Conservation (phyloP, 2,797 vertebrate species). For the Channa striata region DNA sequence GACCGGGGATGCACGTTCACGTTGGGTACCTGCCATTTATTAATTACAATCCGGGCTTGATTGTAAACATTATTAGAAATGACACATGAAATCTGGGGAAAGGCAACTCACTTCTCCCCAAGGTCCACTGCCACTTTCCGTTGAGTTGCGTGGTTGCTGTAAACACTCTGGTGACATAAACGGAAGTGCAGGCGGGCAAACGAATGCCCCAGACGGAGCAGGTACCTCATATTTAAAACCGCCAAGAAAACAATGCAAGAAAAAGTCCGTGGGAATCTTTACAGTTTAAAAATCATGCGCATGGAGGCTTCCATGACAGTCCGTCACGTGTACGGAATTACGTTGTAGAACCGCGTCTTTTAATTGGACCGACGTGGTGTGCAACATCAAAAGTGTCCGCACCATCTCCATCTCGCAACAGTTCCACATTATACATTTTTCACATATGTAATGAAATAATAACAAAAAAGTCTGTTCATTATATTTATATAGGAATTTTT, state of each 20-base stretch:
- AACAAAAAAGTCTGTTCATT: no score
- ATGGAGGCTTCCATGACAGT: conserved; percentile 73
- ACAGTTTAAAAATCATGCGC: conserved; percentile 6
- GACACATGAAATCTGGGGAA: conserved; percentile 3
- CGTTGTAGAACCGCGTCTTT: not conserved
- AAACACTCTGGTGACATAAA: conserved; percentile 78
- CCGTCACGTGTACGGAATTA: conserved; percentile 63
- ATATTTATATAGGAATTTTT: no score
- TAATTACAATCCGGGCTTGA: not conserved
- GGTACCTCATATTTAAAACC: conserved; percentile 55
- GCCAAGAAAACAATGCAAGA: not conserved
- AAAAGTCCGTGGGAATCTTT: not conserved
- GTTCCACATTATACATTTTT: conserved; percentile 24
- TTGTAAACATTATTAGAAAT: not conserved
- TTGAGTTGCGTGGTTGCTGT: conserved; percentile 63
- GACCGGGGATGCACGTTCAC: not conserved
- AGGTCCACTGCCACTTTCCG: conserved; percentile 76
- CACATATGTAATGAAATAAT: no score
- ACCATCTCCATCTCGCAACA: rapidly evolving
- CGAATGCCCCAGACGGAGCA: conserved; percentile 52
- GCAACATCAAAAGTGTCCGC: conserved; percentile 26
- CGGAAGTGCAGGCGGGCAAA: conserved; percentile 60
- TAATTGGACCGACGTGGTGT: conserved; percentile 71
- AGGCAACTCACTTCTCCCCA: conserved; percentile 82
- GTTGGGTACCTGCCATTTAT: not conserved